phyloP scores from a whole-genome alignment of 2,797 vertebrate species.

The Pitangus sulphuratus region DNA sequence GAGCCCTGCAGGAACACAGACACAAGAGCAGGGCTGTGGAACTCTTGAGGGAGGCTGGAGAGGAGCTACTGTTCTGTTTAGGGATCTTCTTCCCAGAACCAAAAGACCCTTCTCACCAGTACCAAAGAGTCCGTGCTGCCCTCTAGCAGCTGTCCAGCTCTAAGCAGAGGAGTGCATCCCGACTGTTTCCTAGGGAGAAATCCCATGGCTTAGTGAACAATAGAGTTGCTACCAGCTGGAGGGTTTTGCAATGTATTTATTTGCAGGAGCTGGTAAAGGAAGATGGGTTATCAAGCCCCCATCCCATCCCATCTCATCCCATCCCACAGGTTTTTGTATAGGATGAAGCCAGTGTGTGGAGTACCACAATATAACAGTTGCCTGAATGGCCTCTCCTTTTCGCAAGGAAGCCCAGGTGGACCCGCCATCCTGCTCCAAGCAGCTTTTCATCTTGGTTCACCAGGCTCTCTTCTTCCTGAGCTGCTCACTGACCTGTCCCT shows the following conservation, averaged over 20 bases:
- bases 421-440: background rate
- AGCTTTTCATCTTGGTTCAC: background rate
- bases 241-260: background rate
- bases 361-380: background rate
- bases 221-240: background rate
- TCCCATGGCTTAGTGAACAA: background rate
- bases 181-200: background rate
- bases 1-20: background rate
- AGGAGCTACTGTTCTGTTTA: background rate
- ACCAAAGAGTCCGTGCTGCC: background rate
- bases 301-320: background rate
- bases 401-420: background rate
- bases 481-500: background rate
- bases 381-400: background rate
- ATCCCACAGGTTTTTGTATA: background rate
- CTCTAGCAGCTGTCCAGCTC: background rate
- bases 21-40: background rate
- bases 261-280: background rate
- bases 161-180: background rate
- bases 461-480: background rate
- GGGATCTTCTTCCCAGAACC: background rate
- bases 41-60: background rate
- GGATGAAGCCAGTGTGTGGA: background rate
- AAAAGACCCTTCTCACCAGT: background rate
- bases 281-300: background rate